Evolutionary conservation across 2,113 vertebrate species (phyloP).

Genomic region (Syngnathus typhle): DNA sequence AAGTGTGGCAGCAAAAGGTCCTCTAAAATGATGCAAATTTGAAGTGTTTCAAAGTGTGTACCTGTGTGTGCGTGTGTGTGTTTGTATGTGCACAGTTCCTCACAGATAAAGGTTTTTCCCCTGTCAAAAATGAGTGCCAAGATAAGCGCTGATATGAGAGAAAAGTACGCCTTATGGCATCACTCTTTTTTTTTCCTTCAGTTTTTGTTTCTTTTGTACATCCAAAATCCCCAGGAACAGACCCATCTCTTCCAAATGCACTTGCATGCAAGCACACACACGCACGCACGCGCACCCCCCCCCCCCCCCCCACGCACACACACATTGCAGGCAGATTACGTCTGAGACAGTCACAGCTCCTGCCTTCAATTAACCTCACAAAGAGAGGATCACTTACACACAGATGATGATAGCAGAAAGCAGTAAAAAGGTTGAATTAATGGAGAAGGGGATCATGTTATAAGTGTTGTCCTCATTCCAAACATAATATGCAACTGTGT

Average conservation of each 20-base stretch:
- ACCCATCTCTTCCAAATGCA: slow-evolving; percentile 12
- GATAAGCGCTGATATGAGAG: slow-evolving; percentile 63
- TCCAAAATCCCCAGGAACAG: slow-evolving; percentile 48
- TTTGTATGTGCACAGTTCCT: slow-evolving; percentile 34
- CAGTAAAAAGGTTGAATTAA: slow-evolving; percentile 18
- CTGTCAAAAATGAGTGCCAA: slow-evolving; percentile 60
- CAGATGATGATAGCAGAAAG: slow-evolving; percentile 43
- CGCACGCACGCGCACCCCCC: slow-evolving; percentile 8
- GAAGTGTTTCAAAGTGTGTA: background rate
- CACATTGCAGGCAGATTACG: slow-evolving; percentile 54
- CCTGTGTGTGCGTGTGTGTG: slow-evolving; percentile 7
- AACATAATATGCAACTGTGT: slow-evolving; percentile 6
- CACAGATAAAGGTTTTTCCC: slow-evolving; percentile 60
- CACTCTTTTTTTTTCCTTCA: slow-evolving; percentile 23
- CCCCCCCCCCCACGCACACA: too few relatives aligned
- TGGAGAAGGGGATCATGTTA: slow-evolving; percentile 16
- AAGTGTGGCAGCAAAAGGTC: background rate
- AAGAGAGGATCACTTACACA: slow-evolving; percentile 63
- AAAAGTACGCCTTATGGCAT: slow-evolving; percentile 57
- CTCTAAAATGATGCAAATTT: background rate
- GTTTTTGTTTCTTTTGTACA: slow-evolving; percentile 55
- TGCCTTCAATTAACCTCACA: slow-evolving; percentile 71
- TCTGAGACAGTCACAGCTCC: slow-evolving; percentile 61
- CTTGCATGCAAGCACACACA: slow-evolving; percentile 19
- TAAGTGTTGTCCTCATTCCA: background rate